These are phyloP conservation scores for Diarsia rubi DNA, from an alignment of 2,888 invertebrate species.

Conservation along the genomic window DNA sequence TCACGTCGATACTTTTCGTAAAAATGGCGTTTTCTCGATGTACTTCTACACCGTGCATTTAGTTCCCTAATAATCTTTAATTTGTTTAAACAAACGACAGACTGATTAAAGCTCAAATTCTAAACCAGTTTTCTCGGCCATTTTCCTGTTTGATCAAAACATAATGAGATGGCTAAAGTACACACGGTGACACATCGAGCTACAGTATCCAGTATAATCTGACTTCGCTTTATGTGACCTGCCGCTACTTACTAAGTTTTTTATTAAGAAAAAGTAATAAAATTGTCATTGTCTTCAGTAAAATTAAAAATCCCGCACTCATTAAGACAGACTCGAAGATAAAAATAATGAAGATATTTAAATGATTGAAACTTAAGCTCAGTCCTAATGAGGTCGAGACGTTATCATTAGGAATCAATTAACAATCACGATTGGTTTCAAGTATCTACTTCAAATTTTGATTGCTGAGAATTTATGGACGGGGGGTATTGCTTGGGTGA, in stretches of 20 bases:
- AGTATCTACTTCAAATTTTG: conserved; percentile 28
- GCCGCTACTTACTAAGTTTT: background rate
- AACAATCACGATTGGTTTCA: conserved; percentile 41
- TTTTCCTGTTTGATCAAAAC: background rate
- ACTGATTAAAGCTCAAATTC: background rate
- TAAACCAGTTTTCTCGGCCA: background rate
- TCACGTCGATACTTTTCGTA: background rate
- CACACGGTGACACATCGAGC: no score
- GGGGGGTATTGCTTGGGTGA: background rate
- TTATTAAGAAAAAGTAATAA: background rate
- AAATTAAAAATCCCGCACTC: background rate
- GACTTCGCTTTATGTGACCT: no score
- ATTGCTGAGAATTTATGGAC: conserved; percentile 18
- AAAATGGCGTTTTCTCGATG: background rate
- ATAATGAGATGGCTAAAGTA: background rate
- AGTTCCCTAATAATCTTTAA: background rate
- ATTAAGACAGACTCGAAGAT: background rate
- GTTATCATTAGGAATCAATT: conserved; percentile 39
- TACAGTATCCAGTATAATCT: no score
- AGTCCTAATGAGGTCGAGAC: conserved; percentile 5
- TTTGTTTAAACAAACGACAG: background rate
- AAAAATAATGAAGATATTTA: conserved; percentile 21
- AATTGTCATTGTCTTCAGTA: background rate
- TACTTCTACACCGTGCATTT: background rate
- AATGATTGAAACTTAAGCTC: conserved; percentile 20